Percentiles rank a stretch among this genome's conserved stretches.
phyloP scores from a whole-genome alignment of 2,888 invertebrate genomes.

The Xylocampa areola region DNA sequence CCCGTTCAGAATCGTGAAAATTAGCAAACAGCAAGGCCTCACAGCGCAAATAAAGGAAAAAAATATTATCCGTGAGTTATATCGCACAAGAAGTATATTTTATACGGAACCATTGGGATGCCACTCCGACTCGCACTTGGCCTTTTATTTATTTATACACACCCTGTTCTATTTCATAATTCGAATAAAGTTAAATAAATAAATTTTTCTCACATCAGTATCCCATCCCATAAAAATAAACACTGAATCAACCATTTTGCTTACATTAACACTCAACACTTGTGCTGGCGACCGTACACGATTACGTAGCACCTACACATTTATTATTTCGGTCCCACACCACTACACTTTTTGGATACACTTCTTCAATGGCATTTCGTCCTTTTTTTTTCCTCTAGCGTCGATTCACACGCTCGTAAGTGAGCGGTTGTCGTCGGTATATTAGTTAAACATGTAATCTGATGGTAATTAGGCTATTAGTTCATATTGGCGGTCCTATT shows the following conservation, averaged over 20 bases:
- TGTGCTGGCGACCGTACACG: slow-evolving; percentile 59
- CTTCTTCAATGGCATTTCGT: slow-evolving; percentile 76
- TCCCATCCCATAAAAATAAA: background rate
- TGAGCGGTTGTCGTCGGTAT: slow-evolving; percentile 70
- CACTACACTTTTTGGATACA: slow-evolving; percentile 71
- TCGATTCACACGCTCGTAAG: slow-evolving; percentile 81
- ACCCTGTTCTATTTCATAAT: background rate
- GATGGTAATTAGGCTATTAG: slow-evolving; percentile 75
- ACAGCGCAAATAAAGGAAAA: too few relatives aligned
- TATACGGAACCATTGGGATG: too few relatives aligned
- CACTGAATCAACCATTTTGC: background rate
- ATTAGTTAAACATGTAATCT: slow-evolving; percentile 64
- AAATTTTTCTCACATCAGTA: too few relatives aligned
- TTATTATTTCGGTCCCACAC: slow-evolving; percentile 79
- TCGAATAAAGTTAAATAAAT: too few relatives aligned
- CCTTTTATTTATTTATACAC: too few relatives aligned
- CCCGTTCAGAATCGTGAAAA: too few relatives aligned
- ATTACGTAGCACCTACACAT: slow-evolving; percentile 74
- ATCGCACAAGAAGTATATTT: too few relatives aligned
- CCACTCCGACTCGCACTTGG: too few relatives aligned
- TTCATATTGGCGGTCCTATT: slow-evolving; percentile 68
- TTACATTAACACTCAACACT: slow-evolving; percentile 18
- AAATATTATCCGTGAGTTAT: too few relatives aligned
- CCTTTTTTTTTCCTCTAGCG: slow-evolving; percentile 59
- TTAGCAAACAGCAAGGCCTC: too few relatives aligned